phyloP scores from a whole-genome alignment of 2,797 vertebrate genomes.

The Scolopax rusticola region DNA sequence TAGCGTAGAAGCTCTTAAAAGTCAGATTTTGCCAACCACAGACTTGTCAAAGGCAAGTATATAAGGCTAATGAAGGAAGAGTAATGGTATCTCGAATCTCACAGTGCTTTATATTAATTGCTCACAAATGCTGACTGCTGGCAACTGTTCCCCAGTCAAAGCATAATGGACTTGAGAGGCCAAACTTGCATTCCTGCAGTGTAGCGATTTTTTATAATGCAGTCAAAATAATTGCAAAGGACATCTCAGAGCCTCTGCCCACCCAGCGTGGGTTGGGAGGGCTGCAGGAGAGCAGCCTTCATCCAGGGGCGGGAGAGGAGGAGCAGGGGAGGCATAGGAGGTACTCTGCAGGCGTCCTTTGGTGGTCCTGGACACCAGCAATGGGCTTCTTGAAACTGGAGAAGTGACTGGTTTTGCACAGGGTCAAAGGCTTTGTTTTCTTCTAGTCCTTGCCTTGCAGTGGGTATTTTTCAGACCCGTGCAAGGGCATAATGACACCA shows the following conservation, averaged over 20 bases:
- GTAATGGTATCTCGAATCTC: constrained; percentile 22
- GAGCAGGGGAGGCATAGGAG: background rate
- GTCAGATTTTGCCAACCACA: constrained; percentile 51
- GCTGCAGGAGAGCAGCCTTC: background rate
- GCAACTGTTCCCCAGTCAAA: background rate
- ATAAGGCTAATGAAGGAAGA: constrained; percentile 52
- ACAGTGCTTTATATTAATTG: constrained; percentile 50
- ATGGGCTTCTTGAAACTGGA: background rate
- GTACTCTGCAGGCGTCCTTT: background rate
- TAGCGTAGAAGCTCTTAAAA: constrained; percentile 29
- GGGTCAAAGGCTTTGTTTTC: background rate
- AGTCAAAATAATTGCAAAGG: background rate
- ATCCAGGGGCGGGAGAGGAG: fast-evolving
- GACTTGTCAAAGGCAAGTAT: constrained; percentile 35
- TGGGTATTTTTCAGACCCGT: fast-evolving
- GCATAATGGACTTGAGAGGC: constrained; percentile 31
- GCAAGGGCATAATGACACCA: no score
- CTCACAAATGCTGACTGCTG: constrained; percentile 56
- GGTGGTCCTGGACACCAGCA: background rate
- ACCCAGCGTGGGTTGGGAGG: fast-evolving
- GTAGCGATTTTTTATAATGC: background rate
- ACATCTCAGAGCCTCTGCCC: background rate
- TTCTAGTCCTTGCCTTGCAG: background rate
- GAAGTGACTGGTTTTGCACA: background rate
- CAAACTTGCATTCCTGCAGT: constrained; percentile 23